Evolutionary conservation across 2,797 vertebrate species (phyloP), one percentile per base, ranked within the genome.

Genomic region (Eutrigla gurnardus): DNA sequence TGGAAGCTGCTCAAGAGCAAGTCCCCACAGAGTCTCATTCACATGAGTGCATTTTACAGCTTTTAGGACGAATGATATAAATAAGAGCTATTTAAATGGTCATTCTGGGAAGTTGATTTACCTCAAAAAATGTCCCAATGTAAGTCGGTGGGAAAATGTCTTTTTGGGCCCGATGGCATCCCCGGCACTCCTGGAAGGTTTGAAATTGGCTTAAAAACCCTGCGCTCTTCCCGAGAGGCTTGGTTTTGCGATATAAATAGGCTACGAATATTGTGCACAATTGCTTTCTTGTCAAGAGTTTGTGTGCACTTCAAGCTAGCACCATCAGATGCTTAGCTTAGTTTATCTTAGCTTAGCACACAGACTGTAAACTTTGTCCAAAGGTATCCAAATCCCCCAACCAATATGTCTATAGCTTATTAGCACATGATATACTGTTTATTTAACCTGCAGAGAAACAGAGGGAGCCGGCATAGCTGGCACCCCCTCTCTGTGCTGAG

Each of bases 201-300:
- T 25, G 25, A n/a, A n/a, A 50, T 50, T 18, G 9, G n/a, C 47
- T 25, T 50, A 0, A 10, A 50, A 50, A 11, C n/a, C 47, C 1
- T 17, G 46, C 8, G n/a, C 47, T 50, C 47, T 50, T 18, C 46
- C 46, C 6, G 46, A 17, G 25, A 17, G 46, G 17, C 46, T n/a
- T 47, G 46, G 53, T 55, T 49, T 13, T 70, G 64, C 57, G 54
- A 78, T 54, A 65, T 77, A 55, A 70, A 75, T 68, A 25, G 39
- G n/a, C 57, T 3, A 55, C 66, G 25, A 25, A 25, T 25, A 25
- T 3, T 64, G 12, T 25, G 7, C 12, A 50, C 7, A 39, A 39
- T 64, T 10, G 5, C 33, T 63, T 49, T 47, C 9, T 37, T 47
- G 33, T 49, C 11, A 47, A 64, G 17, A 64, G 0, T 18, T 18